phyloP scores from a whole-genome alignment of 23 tunicate species.

The Ascidia mentula region DNA sequence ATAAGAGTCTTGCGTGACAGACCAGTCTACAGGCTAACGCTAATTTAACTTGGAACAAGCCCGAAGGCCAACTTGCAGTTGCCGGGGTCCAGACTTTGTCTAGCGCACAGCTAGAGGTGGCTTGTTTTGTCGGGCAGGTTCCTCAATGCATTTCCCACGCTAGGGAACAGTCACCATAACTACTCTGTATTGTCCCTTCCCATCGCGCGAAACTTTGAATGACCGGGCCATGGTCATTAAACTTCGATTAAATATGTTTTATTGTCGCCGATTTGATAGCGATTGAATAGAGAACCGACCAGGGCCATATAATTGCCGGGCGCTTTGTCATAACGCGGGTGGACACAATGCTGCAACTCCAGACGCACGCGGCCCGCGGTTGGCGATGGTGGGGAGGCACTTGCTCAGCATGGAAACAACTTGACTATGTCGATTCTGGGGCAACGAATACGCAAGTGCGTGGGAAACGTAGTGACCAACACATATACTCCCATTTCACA shows the following conservation, averaged over 20 bases:
- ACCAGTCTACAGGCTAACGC: too few relatives aligned
- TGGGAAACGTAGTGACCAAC: neutral
- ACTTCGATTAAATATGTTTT: slow-evolving; percentile 15
- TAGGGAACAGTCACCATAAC: slow-evolving; percentile 4
- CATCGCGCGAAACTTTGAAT: neutral
- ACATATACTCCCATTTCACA: too few relatives aligned
- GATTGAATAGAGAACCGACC: neutral
- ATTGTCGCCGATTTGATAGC: neutral
- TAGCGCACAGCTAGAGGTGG: neutral
- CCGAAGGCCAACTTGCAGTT: too few relatives aligned
- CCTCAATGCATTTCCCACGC: slow-evolving; percentile 3
- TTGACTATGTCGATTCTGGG: neutral
- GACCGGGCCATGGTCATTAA: slow-evolving; percentile 15
- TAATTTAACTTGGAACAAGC: too few relatives aligned
- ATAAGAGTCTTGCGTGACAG: too few relatives aligned
- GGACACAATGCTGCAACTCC: neutral
- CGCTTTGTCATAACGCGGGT: slow-evolving; percentile 4
- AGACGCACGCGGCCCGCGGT: neutral
- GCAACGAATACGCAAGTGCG: neutral
- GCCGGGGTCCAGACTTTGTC: neutral
- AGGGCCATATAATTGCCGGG: slow-evolving; percentile 10
- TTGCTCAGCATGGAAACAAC: neutral
- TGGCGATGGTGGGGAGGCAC: neutral
- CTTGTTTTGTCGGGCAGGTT: neutral
- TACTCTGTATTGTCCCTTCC: neutral